Base-by-base conservation (phyloP, 2,113 vertebrate genomes). In the Rhineura floridana region DNA sequence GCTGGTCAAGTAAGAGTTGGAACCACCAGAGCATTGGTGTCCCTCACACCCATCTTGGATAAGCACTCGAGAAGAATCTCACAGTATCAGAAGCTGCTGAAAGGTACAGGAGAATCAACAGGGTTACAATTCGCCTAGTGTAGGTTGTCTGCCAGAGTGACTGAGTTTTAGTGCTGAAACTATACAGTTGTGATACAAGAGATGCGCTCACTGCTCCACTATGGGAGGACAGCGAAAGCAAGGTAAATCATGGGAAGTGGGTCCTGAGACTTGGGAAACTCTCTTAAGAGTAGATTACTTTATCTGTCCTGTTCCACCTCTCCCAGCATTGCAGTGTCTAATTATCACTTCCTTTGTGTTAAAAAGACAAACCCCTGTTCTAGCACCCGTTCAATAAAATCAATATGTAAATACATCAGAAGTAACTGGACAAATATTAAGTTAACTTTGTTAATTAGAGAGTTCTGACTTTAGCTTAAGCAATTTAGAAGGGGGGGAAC, bases 401-500 rank as follows among this genome's bases (percentile, higher is more conserved):
- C 89, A 84, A 92, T 92, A 77, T 59, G n/a, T 39, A 69, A 87
- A 83, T 89, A 91, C 55, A 72, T 83, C 84, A 76, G 46, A 79
- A 86, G 80, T 55, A 88, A 69, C 82, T 88, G 52, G 84, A 92
- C 90, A 87, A n/a, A 59, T 48, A 36, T 62, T 50, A 78, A 92
- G 92, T 89, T 91, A 93, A 90, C 36, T 87, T 73, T 91, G 86
- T 46, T 91, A 84, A 44, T 44, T 65, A 84, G 0, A 91, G 85
- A 72, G 81, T 91, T 75, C 59, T 44, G 23, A 82, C 85, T 92
- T 44, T 77, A 89, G 77, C 19, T 48, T 13, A 87, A 88, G 67
- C 19, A 13, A 73, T n/a, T n/a, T 55, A 89, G 59, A 87, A 91
- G 33, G 6, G 86, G 84, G 92, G 84, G 86, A 87, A 87, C 63